Evolutionary conservation across 2,113 vertebrate species (phyloP).

Genomic region (Zingel zingel): DNA sequence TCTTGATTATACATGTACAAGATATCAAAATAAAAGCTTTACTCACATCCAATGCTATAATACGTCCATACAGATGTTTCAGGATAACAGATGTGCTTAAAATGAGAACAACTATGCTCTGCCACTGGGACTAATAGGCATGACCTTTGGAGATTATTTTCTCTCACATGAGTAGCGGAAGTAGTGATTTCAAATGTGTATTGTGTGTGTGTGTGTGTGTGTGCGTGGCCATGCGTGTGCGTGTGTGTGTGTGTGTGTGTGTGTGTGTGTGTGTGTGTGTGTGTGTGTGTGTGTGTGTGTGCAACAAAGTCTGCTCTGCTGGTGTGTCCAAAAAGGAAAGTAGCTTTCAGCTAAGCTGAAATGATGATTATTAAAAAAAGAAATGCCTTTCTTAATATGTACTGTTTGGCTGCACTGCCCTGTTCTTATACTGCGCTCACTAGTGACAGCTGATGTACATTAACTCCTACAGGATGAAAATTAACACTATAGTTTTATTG

Average conservation of each 20-base stretch:
- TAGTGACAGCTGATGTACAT: slow-evolving; percentile 2
- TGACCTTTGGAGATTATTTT: slow-evolving; percentile 37
- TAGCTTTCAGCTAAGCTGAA: slow-evolving; percentile 10
- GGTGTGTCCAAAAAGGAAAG: neutral
- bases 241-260: no score
- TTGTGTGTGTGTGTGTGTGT: neutral
- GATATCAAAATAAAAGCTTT: neutral
- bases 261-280: neutral
- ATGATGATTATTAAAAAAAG: neutral
- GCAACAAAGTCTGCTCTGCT: neutral
- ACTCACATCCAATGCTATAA: slow-evolving; percentile 1
- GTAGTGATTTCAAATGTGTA: neutral
- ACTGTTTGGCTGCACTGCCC: neutral
- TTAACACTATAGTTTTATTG: neutral
- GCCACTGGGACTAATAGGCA: slow-evolving; percentile 27
- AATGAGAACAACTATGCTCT: slow-evolving; percentile 27
- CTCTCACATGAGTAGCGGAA: slow-evolving; percentile 12
- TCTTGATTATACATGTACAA: neutral
- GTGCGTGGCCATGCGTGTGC: no score
- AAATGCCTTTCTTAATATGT: slow-evolving; percentile 3
- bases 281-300: neutral
- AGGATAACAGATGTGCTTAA: slow-evolving; percentile 19
- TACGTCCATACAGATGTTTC: neutral
- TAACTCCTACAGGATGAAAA: neutral
- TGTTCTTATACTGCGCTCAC: neutral